Evolutionary conservation across 2,888 invertebrate species (phyloP).

Genomic region (Listrodromus nycthemerus): DNA sequence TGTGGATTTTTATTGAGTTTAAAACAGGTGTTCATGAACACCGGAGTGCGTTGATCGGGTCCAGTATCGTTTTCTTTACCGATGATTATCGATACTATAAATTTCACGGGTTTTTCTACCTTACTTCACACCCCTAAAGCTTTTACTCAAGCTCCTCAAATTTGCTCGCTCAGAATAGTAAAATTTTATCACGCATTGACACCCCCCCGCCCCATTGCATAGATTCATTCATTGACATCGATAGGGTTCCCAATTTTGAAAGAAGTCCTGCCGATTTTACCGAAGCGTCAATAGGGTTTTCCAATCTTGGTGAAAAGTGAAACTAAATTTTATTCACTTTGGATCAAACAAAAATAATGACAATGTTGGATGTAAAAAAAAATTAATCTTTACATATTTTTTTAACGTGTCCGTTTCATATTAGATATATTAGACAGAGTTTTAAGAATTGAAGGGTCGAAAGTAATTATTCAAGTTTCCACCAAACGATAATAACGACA

Average conservation of each 20-base stretch:
- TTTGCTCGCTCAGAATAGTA: not conserved
- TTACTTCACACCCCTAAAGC: constrained; percentile 20
- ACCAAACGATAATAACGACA: too few species aligned
- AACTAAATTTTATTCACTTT: not conserved
- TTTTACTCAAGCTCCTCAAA: not conserved
- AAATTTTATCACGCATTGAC: constrained; percentile 45
- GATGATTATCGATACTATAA: not conserved
- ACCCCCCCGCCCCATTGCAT: constrained; percentile 47
- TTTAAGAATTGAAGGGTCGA: too few species aligned
- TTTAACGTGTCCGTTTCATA: too few species aligned
- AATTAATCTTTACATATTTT: not conserved
- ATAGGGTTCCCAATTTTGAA: constrained; percentile 18
- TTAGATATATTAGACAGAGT: too few species aligned
- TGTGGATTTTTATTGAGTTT: not conserved
- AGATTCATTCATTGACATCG: constrained; percentile 50
- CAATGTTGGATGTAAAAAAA: not conserved
- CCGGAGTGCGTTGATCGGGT: constrained; percentile 1
- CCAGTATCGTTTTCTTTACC: constrained; percentile 9
- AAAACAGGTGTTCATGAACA: not conserved
- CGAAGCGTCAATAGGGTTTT: not conserved
- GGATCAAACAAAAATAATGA: not conserved
- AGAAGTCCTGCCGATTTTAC: not conserved
- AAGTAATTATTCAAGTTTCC: too few species aligned
- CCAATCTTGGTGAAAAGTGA: not conserved
- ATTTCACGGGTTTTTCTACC: constrained; percentile 18